Base-by-base conservation (phyloP, 2,888 invertebrate species). In the Omphaloscelis lunosa region DNA sequence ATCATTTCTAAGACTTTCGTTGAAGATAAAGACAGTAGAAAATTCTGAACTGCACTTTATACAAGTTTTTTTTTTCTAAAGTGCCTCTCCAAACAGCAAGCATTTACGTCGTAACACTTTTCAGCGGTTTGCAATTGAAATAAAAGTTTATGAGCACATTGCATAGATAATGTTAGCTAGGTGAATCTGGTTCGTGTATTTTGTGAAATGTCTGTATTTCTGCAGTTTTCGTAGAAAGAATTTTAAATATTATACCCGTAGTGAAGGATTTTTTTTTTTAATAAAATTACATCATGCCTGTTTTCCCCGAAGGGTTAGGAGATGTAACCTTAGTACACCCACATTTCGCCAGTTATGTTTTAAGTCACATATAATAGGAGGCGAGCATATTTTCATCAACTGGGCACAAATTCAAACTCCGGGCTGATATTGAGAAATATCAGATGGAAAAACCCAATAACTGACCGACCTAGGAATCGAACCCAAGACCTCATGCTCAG, bases 41-140 rank as follows among this genome's bases (percentile, higher is more conserved):
- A 88, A 89, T 91, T 79, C 78, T 85, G 85, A 90, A 90, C 86
- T 90, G 88, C 86, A 88, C 87, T 90, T 91, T 87, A 90, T 87
- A 80, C 79, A 81, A 89, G 85, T 58, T 90, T 90, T 90, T 90
- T 91, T 91, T 92, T 90, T 91, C 91, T 83, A 86, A 91, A 92
- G 91, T 89, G 66, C 72, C 67, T 71, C 78, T 80, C 23, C 82
- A 85, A 79, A 81, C 86, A 89, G 87, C 91, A 89, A 93, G 89
- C 89, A 90, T 93, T 92, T 90, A 89, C 88, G 88, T 86, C 34
- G 84, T 89, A 91, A 90, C 87, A 91, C 84, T 90, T 91, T 91
- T 88, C 89, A 90, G 88, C 83, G 88, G 89, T 89, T 91, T 89
- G 89, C 89, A 91, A 82, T 86, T 82, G 85, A 79, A 89, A 89